Percentiles rank a stretch among this genome's conserved stretches.
Conservation (phyloP, 2,888 invertebrate species). For the Tenthredo notha region DNA sequence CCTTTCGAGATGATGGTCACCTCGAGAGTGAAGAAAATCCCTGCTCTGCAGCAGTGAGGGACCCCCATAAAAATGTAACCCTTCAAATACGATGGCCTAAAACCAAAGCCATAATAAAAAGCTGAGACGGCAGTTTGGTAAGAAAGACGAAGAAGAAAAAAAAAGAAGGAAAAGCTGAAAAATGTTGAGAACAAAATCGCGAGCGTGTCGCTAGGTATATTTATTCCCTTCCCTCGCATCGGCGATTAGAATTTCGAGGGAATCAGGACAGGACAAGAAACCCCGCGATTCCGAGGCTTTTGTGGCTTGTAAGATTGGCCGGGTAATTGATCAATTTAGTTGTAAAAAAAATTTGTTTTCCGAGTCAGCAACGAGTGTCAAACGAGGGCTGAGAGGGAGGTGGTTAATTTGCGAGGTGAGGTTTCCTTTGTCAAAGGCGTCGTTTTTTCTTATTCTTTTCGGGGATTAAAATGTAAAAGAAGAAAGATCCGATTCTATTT, state of each 20-base stretch:
- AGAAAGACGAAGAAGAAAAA: neutral
- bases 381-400: neutral
- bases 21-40: slow-evolving; percentile 27
- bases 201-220: neutral
- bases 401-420: slow-evolving; percentile 28
- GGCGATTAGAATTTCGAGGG: neutral
- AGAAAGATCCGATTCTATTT: neutral
- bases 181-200: neutral
- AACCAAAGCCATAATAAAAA: slow-evolving; percentile 7
- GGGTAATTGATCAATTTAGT: slow-evolving; percentile 11
- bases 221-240: neutral
- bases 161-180: neutral
- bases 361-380: slow-evolving; percentile 23
- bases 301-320: neutral
- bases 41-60: neutral
- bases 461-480: neutral
- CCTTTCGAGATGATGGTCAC: slow-evolving; percentile 34
- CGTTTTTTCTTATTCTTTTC: neutral
- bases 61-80: slow-evolving; percentile 40
- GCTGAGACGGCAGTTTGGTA: slow-evolving; percentile 22
- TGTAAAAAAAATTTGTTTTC: slow-evolving; percentile 8
- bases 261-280: neutral
- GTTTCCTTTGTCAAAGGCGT: neutral
- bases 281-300: neutral
- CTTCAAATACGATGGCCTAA: slow-evolving; percentile 16